Evolutionary conservation across 2,888 invertebrate species (phyloP).

Genomic region (Tethea ocularis): DNA sequence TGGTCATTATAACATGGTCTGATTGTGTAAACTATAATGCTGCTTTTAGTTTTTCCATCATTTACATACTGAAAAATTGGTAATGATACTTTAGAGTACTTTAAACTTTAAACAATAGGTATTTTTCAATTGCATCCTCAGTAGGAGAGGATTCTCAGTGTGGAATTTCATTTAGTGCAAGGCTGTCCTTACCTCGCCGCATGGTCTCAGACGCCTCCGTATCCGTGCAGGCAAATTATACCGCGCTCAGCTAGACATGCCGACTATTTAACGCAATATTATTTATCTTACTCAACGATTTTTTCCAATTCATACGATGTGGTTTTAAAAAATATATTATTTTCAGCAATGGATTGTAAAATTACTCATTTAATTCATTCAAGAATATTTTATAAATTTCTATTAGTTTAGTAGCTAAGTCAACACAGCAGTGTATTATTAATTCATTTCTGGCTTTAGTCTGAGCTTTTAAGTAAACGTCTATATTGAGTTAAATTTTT

Average conservation of each 20-base stretch:
- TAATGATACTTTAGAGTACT: conserved; percentile 11
- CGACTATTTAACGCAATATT: conserved; percentile 60
- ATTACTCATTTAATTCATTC: no score
- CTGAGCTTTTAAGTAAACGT: no score
- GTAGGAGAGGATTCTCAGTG: conserved; percentile 25
- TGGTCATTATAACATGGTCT: no score
- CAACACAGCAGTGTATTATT: no score
- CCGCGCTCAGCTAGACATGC: conserved; percentile 61
- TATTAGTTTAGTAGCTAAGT: no score
- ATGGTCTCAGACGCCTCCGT: conserved; percentile 32
- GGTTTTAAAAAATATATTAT: background rate
- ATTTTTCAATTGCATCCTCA: conserved; percentile 39
- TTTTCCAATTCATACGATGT: background rate
- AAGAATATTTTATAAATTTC: no score
- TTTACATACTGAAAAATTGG: background rate
- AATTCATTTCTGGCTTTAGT: no score
- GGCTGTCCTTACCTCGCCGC: conserved; percentile 37
- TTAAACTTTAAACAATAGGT: conserved; percentile 29
- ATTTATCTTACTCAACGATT: conserved; percentile 63
- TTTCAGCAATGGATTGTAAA: no score
- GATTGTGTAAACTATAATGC: no score
- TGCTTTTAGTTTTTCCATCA: no score
- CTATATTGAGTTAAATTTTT: no score
- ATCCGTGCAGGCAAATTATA: conserved; percentile 63
- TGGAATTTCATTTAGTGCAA: conserved; percentile 44